Percentiles rank a stretch among this genome's conserved stretches.
phyloP scores from a whole-genome alignment of 2,113 vertebrate species.

The Nestor notabilis region DNA sequence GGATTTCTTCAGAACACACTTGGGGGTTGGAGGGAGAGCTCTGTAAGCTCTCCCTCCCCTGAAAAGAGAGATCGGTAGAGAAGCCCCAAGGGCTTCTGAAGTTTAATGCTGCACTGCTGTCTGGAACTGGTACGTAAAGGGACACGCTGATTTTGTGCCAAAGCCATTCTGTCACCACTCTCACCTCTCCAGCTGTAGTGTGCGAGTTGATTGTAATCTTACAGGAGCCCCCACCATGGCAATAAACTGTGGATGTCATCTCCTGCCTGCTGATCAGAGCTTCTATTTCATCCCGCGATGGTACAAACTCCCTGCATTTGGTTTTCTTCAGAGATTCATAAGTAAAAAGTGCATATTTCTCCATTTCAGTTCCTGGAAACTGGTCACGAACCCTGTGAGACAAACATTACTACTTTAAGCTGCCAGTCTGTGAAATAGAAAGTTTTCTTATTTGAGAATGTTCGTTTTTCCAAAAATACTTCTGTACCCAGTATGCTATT shows the following conservation, averaged over 20 bases:
- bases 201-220: constrained; percentile 96
- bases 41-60: neutral
- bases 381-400: constrained; percentile 86
- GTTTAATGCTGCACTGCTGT: neutral
- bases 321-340: constrained; percentile 90
- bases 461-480: neutral
- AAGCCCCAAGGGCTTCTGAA: neutral
- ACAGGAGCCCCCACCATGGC: constrained; percentile 95
- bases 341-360: constrained; percentile 87
- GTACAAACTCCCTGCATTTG: constrained; percentile 90
- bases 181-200: constrained; percentile 96
- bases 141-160: neutral
- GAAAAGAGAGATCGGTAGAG: neutral
- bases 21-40: neutral
- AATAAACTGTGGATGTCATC: constrained; percentile 92
- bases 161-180: neutral
- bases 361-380: constrained; percentile 89
- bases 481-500: neutral
- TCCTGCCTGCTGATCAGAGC: constrained; percentile 89
- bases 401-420: neutral
- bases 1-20: neutral
- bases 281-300: constrained; percentile 91
- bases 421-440: neutral
- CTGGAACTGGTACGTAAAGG: neutral
- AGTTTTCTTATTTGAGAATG: neutral